Evolutionary conservation across 2,888 invertebrate species (phyloP), one percentile per base, ranked within the genome.

Genomic region (Leucophenga montana): DNA sequence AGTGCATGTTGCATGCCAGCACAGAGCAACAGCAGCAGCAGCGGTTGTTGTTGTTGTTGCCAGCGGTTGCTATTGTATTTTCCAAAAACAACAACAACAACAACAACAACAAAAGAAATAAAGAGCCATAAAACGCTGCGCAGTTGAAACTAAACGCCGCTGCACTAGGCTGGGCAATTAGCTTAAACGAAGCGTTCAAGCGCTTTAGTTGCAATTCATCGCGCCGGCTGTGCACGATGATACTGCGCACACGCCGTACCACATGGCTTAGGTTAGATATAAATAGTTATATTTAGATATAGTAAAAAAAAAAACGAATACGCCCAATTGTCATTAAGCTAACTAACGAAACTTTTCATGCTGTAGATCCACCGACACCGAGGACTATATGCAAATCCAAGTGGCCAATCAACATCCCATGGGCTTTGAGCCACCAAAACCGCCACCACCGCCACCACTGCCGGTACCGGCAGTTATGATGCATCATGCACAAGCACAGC

Each of bases 301-400:
- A 27, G 27, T 27, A 3, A 27, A 2, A 27, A 3, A 27, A 4
- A 27, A 5, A 64, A 64, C 20, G n/a, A n/a, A n/a, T n/a, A 20
- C n/a, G 16, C 33, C 61, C 33, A 11, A 33, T 33, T 13, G 39
- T 13, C 18, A 14, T 39, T 16, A 61, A 11, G 18, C 66, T 66
- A 77, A 27, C 50, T 16, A 57, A 39, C 11, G 13, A 65, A 71
- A 14, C 33, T 22, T 62, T 20, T 39, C 46, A 59, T 33, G 33
- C 66, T 69, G 27, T 70, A 89, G 89, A 76, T 89, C 89, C 74
- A 88, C 89, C 39, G 89, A 89, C 64, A 88, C 88, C 69, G 89
- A 89, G 81, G 89, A 89, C 79, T 89, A 89, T 73, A 91, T 91
- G 89, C 91, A 91, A 87, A 91, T 92, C 86, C 91, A 91, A 80